These are phyloP conservation scores for Leptoclinus maculatus DNA, from an alignment of 2,797 vertebrate species.

Conservation along the genomic window DNA sequence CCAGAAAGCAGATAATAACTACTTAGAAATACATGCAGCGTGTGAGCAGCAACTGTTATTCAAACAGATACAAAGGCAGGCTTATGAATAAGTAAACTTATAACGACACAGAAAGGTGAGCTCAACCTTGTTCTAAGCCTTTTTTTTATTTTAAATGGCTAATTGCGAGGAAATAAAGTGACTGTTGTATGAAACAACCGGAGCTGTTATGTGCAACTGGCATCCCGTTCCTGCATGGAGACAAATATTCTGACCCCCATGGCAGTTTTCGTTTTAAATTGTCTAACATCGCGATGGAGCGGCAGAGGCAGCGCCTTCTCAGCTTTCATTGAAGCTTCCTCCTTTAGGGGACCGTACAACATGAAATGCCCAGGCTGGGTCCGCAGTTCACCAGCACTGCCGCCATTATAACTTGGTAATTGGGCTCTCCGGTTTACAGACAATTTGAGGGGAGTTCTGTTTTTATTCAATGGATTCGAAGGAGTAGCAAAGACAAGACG, in stretches of 20 bases:
- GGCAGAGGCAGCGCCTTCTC: neutral
- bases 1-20: neutral
- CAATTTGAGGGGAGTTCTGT: neutral
- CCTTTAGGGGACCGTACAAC: neutral
- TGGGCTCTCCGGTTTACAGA: neutral
- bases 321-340: neutral
- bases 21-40: neutral
- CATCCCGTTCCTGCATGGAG: too few relatives aligned
- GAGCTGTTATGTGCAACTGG: neutral
- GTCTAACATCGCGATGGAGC: neutral
- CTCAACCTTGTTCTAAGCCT: too few relatives aligned
- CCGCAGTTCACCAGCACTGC: neutral
- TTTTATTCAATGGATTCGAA: neutral
- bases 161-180: neutral
- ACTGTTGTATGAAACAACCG: neutral
- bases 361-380: neutral
- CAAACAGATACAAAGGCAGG: neutral
- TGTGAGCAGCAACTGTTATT: neutral
- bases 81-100: neutral
- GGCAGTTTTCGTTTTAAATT: neutral
- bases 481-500: constrained; percentile 6
- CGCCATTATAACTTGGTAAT: neutral
- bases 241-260: neutral
- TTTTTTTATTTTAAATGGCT: neutral
- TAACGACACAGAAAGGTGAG: neutral